Evolutionary conservation across 1,140 invertebrate species (phyloP), one percentile per base, ranked within the genome.

Genomic region (Papilio polytes): DNA sequence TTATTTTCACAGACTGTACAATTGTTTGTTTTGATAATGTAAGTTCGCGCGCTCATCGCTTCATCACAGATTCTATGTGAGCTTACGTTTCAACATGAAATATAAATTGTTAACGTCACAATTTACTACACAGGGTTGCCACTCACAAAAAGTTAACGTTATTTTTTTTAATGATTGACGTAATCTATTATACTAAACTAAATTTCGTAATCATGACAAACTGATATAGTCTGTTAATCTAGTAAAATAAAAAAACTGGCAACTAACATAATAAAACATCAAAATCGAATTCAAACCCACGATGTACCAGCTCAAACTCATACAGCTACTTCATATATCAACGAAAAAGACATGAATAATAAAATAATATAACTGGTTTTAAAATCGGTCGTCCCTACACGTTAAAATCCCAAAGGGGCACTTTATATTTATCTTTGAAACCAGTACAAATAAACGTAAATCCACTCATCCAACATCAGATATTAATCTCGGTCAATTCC

Each of bases 401-500:
- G 13, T 70, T 31, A 36, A 70, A 70, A 70, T 70, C 63, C 63
- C 63, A 70, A 31, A 31, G 63, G 26, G 63, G 4, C 26, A 18
- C 15, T 31, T 56, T 56, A 31, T 70, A 31, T 70, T 70, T 70
- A 70, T 70, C 63, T 70, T 70, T 73, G 18, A 73, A 22, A 76
- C 41, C 74, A 51, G 44, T 46, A 22, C 20, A 76, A 53, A 76
- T 51, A 76, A 76, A 76, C 44, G n/a, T 12, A 9, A 76, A 76
- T 26, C 41, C 74, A 51, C 74, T 76, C 74, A 76, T 26, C 74
- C 74, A 51, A 46, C 74, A 76, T 76, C 74, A 26, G 74, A 76
- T 76, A 76, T 76, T 76, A 76, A 76, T 53, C 74, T 76, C 74
- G 74, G 74, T 76, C 74, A 76, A 76, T 76, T 76, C 44, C 74